phyloP scores from a whole-genome alignment of 2,888 invertebrate species.

The Mactromeris polynyma region DNA sequence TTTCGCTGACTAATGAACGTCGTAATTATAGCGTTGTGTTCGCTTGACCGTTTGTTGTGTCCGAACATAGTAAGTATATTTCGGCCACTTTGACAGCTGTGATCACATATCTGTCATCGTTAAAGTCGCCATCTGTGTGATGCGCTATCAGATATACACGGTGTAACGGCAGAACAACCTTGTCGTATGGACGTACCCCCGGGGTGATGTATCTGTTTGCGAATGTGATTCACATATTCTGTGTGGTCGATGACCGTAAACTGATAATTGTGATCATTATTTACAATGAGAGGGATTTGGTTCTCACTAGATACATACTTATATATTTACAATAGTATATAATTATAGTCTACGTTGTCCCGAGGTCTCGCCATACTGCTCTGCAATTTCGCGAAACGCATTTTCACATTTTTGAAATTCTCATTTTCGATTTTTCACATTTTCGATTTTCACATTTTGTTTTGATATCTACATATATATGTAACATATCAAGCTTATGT shows the following conservation, averaged over 20 bases:
- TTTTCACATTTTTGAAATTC: too few relatives aligned
- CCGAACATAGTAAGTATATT: neutral
- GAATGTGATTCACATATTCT: neutral
- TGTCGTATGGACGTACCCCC: neutral
- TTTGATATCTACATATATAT: too few relatives aligned
- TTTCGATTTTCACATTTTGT: too few relatives aligned
- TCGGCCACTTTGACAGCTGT: neutral
- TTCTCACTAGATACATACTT: neutral
- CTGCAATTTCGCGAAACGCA: too few relatives aligned
- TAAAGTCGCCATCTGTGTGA: neutral
- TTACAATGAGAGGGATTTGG: neutral
- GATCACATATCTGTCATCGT: neutral
- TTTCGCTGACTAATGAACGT: conserved; percentile 11
- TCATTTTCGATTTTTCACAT: too few relatives aligned
- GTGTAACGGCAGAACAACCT: neutral
- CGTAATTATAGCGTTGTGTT: neutral
- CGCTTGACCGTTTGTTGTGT: neutral
- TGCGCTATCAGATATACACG: neutral
- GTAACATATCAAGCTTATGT: too few relatives aligned
- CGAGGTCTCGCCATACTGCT: too few relatives aligned
- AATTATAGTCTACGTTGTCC: too few relatives aligned
- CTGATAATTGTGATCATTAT: neutral
- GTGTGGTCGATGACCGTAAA: conserved; percentile 16
- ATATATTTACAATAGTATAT: too few relatives aligned
- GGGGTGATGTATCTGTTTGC: neutral